A percentile compares a stretch with the other conserved stretches of the same genome.
Evolutionary conservation across 2,888 invertebrate genomes (phyloP).

Genomic region (Melanchra persicariae): DNA sequence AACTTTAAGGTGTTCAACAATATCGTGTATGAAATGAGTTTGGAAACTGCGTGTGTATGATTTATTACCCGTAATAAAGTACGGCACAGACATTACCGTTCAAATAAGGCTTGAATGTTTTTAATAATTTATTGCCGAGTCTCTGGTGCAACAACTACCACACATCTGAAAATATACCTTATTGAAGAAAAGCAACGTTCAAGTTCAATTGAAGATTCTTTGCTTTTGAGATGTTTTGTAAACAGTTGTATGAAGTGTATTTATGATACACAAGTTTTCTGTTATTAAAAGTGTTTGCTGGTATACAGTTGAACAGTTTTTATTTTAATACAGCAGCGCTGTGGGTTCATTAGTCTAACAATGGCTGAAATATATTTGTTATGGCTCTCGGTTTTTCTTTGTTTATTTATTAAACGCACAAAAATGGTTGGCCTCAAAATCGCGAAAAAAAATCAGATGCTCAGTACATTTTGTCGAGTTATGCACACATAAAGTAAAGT

Average conservation of each 20-base stretch:
- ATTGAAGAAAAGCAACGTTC: fast-evolving
- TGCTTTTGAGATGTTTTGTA: conserved; percentile 1
- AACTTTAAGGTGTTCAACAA: conserved; percentile 27
- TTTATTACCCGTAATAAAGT: conserved; percentile 70
- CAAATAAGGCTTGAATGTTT: conserved; percentile 63
- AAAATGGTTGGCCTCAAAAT: not conserved
- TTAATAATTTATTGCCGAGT: conserved; percentile 62
- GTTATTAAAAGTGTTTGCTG: conserved; percentile 48
- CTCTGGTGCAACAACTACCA: not conserved
- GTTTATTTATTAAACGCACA: not conserved
- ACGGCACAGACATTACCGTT: conserved; percentile 55
- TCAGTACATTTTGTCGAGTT: too few relatives aligned
- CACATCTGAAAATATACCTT: not conserved
- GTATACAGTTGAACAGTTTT: conserved; percentile 38
- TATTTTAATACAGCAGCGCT: conserved; percentile 21
- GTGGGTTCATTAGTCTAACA: conserved; percentile 32
- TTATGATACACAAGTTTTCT: conserved; percentile 44
- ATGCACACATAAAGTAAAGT: too few relatives aligned
- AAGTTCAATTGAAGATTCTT: not conserved
- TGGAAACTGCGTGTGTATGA: conserved; percentile 51
- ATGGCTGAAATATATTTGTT: not conserved
- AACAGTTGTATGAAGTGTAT: conserved; percentile 1
- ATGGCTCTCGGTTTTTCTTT: not conserved
- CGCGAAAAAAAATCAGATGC: too few relatives aligned
- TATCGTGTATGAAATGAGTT: conserved; percentile 33